Conservation (phyloP, 64 coral and sea anemone species). For the Pocillopora verrucosa region DNA sequence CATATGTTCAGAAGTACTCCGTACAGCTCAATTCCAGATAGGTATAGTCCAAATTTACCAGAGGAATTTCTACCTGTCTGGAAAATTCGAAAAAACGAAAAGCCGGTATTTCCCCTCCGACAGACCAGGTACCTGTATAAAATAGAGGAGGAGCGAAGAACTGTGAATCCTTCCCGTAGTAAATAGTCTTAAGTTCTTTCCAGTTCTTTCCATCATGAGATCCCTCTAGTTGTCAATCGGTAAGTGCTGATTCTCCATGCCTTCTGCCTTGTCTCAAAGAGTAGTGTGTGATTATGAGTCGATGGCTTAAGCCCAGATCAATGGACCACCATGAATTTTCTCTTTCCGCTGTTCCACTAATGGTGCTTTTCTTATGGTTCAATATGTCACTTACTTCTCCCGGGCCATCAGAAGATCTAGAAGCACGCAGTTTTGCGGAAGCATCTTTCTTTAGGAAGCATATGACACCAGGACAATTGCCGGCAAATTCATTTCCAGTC, state of each 20-base stretch:
- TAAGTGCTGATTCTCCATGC: background rate
- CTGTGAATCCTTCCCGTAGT: background rate
- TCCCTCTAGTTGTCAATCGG: background rate
- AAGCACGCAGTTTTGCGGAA: background rate
- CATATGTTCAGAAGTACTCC: background rate
- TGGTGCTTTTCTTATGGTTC: constrained; percentile 18
- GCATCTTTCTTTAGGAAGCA: background rate
- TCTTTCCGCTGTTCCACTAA: constrained; percentile 45
- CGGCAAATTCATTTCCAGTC: no score
- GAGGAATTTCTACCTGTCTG: background rate
- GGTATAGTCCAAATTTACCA: background rate
- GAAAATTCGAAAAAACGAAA: background rate
- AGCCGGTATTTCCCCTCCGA: background rate
- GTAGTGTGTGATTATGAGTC: constrained; percentile 37
- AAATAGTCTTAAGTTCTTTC: background rate
- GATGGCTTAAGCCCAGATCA: constrained; percentile 51
- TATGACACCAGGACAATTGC: background rate
- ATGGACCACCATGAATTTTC: constrained; percentile 71
- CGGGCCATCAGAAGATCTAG: constrained; percentile 50
- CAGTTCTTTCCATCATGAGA: background rate
- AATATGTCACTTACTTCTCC: constrained; percentile 52
- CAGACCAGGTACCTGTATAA: background rate
- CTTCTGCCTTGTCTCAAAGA: background rate
- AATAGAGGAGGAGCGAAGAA: background rate
- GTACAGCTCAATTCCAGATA: background rate